Evolutionary conservation across 2,113 vertebrate species (phyloP), one percentile per base, ranked within the genome.

Genomic region (Gymnocephalus cernua): DNA sequence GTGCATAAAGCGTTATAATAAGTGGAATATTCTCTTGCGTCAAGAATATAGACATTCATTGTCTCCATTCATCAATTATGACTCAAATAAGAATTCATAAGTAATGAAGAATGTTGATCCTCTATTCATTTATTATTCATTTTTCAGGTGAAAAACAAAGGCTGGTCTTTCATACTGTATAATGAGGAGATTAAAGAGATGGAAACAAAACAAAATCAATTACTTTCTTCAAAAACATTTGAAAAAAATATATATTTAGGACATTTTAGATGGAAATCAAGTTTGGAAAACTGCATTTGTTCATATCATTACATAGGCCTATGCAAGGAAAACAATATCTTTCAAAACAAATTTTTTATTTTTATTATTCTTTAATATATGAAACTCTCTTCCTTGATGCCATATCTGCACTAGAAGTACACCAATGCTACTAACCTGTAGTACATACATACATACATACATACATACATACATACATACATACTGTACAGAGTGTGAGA

Each of bases 101-200:
- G 69, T 82, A 84, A 86, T 89, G 50, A 87, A 82, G 58, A 85
- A 80, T 79, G 71, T 54, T 84, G 80, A 80, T 73, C 68, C 50
- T 82, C 64, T 56, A 32, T 82, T 89, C 54, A 92, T 90, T 84
- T 80, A 88, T 89, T 91, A 89, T 90, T 91, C 66, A 88, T 83
- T 88, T 86, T 79, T 68, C 79, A 85, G 79, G 84, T 75, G 85
- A 78, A 87, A 88, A 91, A 91, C 88, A 91, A 86, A 84, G 25
- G 41, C 44, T 86, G 87, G 86, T 75, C 83, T 82, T 89, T 90
- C 38, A 77, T 75, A n/a, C n/a, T n/a, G n/a, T n/a, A 87, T 89
- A 88, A 89, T 85, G 84, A 91, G 84, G 67, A 88, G 69, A 91
- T 84, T 79, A 90, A 91, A 91, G 21, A 66, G 69, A 71, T 53